Evolutionary conservation across 2,888 invertebrate species (phyloP), one percentile per base, ranked within the genome.

Genomic region (Crioceris asparagi): DNA sequence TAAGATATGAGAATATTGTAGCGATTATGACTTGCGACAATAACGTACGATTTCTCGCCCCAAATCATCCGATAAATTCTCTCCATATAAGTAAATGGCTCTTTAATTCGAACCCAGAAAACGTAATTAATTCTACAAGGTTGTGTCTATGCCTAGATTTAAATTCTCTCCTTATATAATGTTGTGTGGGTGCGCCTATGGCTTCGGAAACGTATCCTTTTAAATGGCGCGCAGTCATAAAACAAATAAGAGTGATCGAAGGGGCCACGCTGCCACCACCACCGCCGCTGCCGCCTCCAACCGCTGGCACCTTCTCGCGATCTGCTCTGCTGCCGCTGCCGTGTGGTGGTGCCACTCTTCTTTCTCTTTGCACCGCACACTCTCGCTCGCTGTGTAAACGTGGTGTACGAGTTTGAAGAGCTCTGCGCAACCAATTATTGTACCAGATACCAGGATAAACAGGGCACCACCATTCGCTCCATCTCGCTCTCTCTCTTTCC

Each of bases 371-470:
- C 26, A n/a, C 26, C 3, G 4, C 26, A n/a, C 12, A 3, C 34
- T 19, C 18, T 14, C 32, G 38, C 36, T 41, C 43, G 34, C 38
- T 43, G 48, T 47, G 48, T 51, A 55, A 55, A 55, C 52, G 51
- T 49, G 49, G 50, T 49, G 54, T 53, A 54, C 51, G 53, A 53
- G 54, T 53, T 50, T 52, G 54, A 54, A 56, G 55, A 53, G 56
- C 54, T 51, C 53, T 53, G 56, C 57, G 57, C 56, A 56, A 58
- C 56, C 57, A 58, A 58, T 58, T 57, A 59, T 57, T 56, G 55
- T 56, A 56, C 54, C 55, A 56, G 55, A 57, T 57, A 56, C 51
- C 54, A 56, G 57, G 57, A 57, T 57, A 59, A 59, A 58, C 56
- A 58, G 57, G 52, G 55, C n/a, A n/a, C n/a, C n/a, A n/a, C n/a